Percentiles rank a stretch among this genome's conserved stretches.
Conservation (phyloP, 2,113 vertebrate species). For the Tringa solitaria region DNA sequence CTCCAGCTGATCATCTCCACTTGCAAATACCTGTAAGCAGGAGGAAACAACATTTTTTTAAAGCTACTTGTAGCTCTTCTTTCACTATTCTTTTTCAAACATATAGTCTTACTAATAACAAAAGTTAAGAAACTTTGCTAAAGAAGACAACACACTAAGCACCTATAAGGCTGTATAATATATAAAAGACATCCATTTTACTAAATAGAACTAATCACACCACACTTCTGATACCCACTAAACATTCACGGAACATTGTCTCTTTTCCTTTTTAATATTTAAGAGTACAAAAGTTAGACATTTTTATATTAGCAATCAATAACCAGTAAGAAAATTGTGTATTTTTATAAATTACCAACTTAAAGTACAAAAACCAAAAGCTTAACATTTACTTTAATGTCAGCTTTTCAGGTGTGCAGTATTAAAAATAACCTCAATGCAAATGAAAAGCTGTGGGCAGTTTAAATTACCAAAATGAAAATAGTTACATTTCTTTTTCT, state of each 20-base stretch:
- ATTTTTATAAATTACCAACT: not conserved
- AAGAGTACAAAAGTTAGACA: not conserved
- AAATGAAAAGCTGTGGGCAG: not conserved
- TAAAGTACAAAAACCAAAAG: not conserved
- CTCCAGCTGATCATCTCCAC: slow-evolving; percentile 90
- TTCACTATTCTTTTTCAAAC: not conserved
- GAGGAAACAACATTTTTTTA: not conserved
- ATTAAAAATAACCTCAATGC: not conserved
- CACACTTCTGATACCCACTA: not conserved
- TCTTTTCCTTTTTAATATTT: not conserved
- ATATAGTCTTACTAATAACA: not conserved
- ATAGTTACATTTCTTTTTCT: not conserved
- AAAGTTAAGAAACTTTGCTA: not conserved
- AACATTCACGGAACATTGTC: not conserved
- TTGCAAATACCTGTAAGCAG: slow-evolving; percentile 82
- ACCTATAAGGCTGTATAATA: not conserved
- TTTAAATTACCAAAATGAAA: not conserved
- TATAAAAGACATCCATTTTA: not conserved
- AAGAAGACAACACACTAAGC: not conserved
- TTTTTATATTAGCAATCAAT: not conserved
- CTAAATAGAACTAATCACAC: not conserved
- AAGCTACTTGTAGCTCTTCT: not conserved
- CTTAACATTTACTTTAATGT: not conserved
- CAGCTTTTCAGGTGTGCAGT: not conserved
- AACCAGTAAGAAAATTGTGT: not conserved